These are phyloP conservation scores for Paracentrotus lividus DNA, from an alignment of 53 echinoderm and acorn worm genomes.

Conservation along the genomic window DNA sequence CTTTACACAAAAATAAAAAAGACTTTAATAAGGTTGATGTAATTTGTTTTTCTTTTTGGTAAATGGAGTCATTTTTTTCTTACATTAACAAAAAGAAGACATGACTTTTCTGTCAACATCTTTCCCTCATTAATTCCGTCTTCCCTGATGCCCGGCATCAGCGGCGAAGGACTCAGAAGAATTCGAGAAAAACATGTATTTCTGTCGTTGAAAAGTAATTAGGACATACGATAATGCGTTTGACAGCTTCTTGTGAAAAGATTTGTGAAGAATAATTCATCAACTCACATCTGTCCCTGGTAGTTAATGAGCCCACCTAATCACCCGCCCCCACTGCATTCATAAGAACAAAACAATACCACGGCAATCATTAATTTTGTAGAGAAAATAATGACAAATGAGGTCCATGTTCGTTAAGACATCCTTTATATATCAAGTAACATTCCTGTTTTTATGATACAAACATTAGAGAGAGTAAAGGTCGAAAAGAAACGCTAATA, in stretches of 20 bases:
- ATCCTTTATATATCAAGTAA: no score
- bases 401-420: no score
- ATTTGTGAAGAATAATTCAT: conserved; percentile 14
- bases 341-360: background rate
- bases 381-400: background rate
- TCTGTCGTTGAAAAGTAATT: conserved; percentile 36
- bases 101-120: background rate
- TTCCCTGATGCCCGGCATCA: background rate
- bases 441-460: no score
- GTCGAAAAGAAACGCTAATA: no score
- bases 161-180: background rate
- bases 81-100: background rate
- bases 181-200: background rate
- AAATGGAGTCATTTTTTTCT: background rate
- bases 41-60: no score
- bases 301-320: background rate
- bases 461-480: no score
- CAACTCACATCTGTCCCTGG: background rate
- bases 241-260: background rate
- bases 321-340: background rate
- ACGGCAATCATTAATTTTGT: background rate
- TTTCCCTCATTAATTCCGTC: background rate
- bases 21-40: no score
- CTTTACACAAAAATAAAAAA: no score
- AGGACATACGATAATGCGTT: background rate